Conservation (phyloP, 2,113 vertebrate species). For the Rhinolophus ferrumequinum region DNA sequence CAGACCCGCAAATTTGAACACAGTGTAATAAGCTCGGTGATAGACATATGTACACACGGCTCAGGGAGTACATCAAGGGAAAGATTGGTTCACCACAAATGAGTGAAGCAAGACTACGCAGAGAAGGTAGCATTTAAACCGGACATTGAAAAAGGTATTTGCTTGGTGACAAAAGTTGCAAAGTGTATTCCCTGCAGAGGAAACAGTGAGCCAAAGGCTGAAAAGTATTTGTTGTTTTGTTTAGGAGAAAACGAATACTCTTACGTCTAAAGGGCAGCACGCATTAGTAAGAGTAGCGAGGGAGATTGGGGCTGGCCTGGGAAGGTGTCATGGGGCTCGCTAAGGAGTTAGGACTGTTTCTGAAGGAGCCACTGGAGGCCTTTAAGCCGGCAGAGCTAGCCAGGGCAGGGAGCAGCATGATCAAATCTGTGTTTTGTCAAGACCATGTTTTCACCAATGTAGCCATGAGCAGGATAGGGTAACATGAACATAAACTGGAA, state of each 20-base stretch:
- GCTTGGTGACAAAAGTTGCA: background rate
- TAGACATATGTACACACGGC: background rate
- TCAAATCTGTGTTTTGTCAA: background rate
- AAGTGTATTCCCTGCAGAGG: background rate
- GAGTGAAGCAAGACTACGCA: background rate
- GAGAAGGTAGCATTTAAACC: background rate
- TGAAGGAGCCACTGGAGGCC: background rate
- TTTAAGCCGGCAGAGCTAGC: background rate
- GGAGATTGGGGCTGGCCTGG: background rate
- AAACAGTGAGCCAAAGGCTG: background rate
- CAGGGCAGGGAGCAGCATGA: fast-evolving
- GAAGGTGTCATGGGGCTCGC: too few species aligned
- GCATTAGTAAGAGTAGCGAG: background rate
- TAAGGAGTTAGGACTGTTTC: background rate
- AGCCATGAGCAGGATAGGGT: fast-evolving
- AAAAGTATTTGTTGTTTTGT: background rate
- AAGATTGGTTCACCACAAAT: background rate
- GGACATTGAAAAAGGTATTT: background rate
- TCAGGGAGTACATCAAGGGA: background rate
- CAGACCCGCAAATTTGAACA: background rate
- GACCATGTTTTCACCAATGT: background rate
- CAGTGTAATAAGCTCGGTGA: background rate
- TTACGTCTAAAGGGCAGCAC: background rate
- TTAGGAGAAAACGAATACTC: background rate
- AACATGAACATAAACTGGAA: background rate